Evolutionary conservation across 1,140 invertebrate genomes (phyloP).

Genomic region (Formica exsecta): DNA sequence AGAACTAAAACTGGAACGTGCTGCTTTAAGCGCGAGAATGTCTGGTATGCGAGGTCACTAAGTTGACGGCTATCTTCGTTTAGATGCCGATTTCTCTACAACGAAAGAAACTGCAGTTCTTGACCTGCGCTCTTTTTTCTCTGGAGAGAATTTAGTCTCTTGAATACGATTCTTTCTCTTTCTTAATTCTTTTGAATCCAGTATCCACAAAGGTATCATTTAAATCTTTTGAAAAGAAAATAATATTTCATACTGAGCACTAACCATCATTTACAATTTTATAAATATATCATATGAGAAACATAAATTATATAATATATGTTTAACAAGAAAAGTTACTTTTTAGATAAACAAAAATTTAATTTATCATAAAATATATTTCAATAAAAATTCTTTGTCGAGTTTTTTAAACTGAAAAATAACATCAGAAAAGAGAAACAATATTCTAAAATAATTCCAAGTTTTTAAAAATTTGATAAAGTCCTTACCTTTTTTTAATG

Average conservation of each 20-base stretch:
- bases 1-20: constrained; percentile 74
- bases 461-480: not conserved
- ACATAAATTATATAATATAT: not conserved
- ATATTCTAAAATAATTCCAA: not conserved
- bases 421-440: not conserved
- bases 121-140: not conserved
- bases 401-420: not conserved
- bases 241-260: not conserved
- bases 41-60: constrained; percentile 67
- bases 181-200: not conserved
- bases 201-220: not conserved
- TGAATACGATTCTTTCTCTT: not conserved
- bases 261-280: not conserved
- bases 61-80: constrained; percentile 51
- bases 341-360: not conserved
- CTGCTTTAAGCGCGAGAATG: constrained; percentile 62
- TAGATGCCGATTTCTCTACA: constrained; percentile 50
- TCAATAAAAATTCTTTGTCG: not conserved
- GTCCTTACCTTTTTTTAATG: not conserved
- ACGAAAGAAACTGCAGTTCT: not conserved
- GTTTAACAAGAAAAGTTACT: constrained; percentile 18
- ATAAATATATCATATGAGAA: not conserved
- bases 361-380: not conserved
- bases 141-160: not conserved
- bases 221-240: not conserved